phyloP scores from a whole-genome alignment of 2,113 vertebrate species.

The Smithornis capensis region DNA sequence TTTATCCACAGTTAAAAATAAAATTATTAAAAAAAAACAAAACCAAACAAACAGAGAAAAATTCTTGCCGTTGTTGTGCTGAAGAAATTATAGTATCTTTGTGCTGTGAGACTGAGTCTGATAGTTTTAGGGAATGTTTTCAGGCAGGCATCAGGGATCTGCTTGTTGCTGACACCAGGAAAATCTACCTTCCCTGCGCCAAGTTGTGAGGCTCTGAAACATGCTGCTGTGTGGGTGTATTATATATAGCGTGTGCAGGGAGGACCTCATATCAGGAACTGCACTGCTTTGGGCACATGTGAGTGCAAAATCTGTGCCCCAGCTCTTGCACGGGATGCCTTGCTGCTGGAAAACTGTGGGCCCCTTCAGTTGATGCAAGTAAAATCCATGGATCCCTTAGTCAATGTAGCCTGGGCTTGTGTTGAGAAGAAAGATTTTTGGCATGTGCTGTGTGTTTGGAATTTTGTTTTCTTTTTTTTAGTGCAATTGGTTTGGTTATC shows the following conservation, averaged over 20 bases:
- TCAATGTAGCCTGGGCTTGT: accelerated
- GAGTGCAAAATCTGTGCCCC: background rate
- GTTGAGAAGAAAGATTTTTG: background rate
- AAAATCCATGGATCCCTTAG: background rate
- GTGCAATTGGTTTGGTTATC: background rate
- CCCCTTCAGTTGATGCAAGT: background rate
- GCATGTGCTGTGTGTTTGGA: background rate
- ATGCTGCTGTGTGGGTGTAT: background rate
- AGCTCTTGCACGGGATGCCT: accelerated
- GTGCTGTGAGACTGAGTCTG: background rate
- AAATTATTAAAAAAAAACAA: background rate
- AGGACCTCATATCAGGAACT: background rate
- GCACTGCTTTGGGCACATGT: background rate
- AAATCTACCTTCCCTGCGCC: background rate
- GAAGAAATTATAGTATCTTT: background rate
- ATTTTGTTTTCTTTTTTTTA: too few relatives aligned
- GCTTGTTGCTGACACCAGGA: background rate
- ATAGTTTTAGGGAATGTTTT: background rate
- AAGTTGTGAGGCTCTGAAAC: background rate
- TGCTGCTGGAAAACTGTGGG: background rate
- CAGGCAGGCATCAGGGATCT: background rate
- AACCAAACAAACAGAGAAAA: background rate
- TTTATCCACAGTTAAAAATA: background rate
- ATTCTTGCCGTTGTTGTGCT: background rate
- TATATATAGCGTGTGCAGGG: background rate